phyloP scores from a whole-genome alignment of 2,888 invertebrate species.

The Melieria picta region DNA sequence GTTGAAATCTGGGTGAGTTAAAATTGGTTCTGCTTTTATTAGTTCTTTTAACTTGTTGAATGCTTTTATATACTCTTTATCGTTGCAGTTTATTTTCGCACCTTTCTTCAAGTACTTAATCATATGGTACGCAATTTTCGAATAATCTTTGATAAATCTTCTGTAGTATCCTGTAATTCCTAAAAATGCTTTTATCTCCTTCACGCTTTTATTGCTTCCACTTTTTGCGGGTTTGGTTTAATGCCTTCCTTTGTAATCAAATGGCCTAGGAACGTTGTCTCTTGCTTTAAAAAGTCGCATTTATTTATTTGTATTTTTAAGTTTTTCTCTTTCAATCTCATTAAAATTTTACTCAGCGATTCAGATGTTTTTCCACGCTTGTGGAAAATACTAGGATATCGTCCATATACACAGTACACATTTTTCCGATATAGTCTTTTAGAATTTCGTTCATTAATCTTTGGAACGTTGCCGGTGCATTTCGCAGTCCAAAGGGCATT shows the following conservation, averaged over 20 bases:
- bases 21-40: background rate
- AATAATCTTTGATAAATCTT: slow-evolving; percentile 5
- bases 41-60: background rate
- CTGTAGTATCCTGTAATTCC: slow-evolving; percentile 10
- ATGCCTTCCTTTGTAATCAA: slow-evolving; percentile 1
- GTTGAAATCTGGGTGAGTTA: slow-evolving; percentile 8
- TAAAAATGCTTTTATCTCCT: slow-evolving; percentile 15
- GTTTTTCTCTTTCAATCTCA: background rate
- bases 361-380: background rate
- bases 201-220: slow-evolving; percentile 3
- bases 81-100: background rate
- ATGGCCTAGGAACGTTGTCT: slow-evolving; percentile 4
- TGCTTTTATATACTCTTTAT: slow-evolving; percentile 2
- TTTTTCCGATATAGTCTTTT: background rate
- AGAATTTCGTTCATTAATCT: background rate
- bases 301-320: slow-evolving; percentile 14
- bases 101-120: slow-evolving; percentile 7
- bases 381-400: background rate
- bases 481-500: background rate
- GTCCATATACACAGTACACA: background rate
- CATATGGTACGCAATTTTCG: background rate
- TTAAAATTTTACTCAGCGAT: background rate
- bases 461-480: background rate
- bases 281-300: slow-evolving; percentile 6
- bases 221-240: slow-evolving; percentile 10